Evolutionary conservation across 2,888 invertebrate species (phyloP), one percentile per base, ranked within the genome.

Genomic region (Amorpha juglandis): DNA sequence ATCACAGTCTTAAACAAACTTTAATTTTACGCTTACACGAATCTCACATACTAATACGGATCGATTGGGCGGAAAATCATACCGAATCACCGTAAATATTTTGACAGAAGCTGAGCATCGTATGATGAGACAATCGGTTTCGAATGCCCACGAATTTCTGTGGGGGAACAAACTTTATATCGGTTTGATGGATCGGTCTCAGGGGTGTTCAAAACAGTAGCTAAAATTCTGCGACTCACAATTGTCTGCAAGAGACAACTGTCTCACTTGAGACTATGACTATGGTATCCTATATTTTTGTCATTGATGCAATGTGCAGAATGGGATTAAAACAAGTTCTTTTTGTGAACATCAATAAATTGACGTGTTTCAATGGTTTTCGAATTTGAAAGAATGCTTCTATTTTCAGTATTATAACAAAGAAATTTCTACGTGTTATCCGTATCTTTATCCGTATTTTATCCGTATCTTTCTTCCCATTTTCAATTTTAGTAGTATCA

Each of bases 51-150:
- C 81, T 81, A 80, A 78, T 72, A 69, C 67, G 72, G 72, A 92
- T 92, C 87, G 92, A 92, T 92, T 79, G 86, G 72, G 82, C 84
- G 84, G 87, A 87, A 92, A 92, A 92, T 92, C 79, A 88, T 76
- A 81, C 79, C 75, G 84, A 87, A 86, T 86, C 83, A 76, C 80
- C 84, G 89, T 88, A 91, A 92, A 92, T 92, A 92, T 92, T 92
- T 86, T 92, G 92, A 92, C 92, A 85, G 77, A 81, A 81, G 78
- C 79, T 78, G 79, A 87, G 81, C 78, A 85, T 89, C 88, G 89
- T 87, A 92, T 92, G 87, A 88, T 89, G 82, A 92, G 89, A 92
- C 91, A 91, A 90, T 91, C 83, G 86, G 79, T 84, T 87, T 87
- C 78, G 77, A 84, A 90, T 78, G 74, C 73, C 14, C 45, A 45